Evolutionary conservation across 2,113 vertebrate species (phyloP), one percentile per base, ranked within the genome.

Genomic region (Anhinga anhinga): DNA sequence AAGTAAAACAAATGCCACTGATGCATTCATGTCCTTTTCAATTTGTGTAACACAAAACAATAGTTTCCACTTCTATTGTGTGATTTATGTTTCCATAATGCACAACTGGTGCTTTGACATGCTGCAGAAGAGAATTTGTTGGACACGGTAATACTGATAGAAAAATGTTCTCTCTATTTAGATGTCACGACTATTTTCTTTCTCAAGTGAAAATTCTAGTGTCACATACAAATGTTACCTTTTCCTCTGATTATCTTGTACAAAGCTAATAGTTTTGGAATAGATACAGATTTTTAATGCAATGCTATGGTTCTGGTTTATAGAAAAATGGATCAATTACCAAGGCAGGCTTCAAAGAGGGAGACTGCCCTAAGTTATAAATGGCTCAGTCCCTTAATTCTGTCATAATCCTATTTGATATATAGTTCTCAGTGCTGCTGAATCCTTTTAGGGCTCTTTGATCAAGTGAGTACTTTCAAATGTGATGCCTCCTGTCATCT

Each of bases 361-460:
- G 92, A 97, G 94, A 98, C 93, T 94, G 93, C 97, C 97, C 96
- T 96, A 84, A 98, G 97, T 98, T 96, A 97, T 97, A 98, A 98
- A 97, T 98, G 97, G 97, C 95, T 97, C 96, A 13, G 81, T 97
- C 96, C 94, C 97, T 98, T 98, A 98, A 98, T 98, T 98, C 97
- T 96, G 90, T 96, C 91, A 89, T 98, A 98, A 98, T 98, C 98
- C 97, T 98, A 96, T 98, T 98, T 98, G 96, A 98, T 97, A 96
- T 97, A 95, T 92, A 97, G 96, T 98, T 98, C 96, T 97, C 93
- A 85, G 95, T 90, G 88, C 95, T 86, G 82, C 93, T 96, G 97
- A 98, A 97, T 98, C 97, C 97, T 97, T 98, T 98, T 95, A 98
- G 97, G 95, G 76, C 83, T 95, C 97, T 98, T 98, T 98, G 98